Evolutionary conservation across 2,113 vertebrate genomes (phyloP).

Genomic region (Deroptyus accipitrinus): DNA sequence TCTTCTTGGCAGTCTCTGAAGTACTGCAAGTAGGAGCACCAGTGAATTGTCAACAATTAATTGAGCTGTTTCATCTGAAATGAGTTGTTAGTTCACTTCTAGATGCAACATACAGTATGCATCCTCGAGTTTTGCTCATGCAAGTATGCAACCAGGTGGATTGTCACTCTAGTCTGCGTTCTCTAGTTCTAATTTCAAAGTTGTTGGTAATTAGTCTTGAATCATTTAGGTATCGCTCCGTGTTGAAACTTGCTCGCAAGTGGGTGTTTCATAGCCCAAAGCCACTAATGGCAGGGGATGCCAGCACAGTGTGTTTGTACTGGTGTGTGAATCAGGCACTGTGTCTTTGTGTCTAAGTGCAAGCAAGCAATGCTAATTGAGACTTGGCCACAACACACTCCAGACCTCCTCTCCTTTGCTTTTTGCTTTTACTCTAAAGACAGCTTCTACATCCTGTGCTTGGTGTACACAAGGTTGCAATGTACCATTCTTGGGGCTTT

Average conservation of each 20-base stretch:
- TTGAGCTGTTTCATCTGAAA: slow-evolving; percentile 41
- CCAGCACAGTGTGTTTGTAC: slow-evolving; percentile 4
- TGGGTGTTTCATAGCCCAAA: slow-evolving; percentile 11
- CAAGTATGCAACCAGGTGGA: neutral
- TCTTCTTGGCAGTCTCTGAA: slow-evolving; percentile 36
- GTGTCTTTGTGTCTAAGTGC: slow-evolving; percentile 45
- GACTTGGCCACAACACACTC: slow-evolving; percentile 32
- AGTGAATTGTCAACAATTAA: slow-evolving; percentile 13
- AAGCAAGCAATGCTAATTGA: slow-evolving; percentile 53
- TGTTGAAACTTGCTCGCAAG: neutral
- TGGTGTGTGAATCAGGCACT: slow-evolving; percentile 76
- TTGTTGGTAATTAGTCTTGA: neutral
- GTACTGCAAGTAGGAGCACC: slow-evolving; percentile 9
- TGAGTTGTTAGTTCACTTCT: slow-evolving; percentile 28
- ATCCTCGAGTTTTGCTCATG: slow-evolving; percentile 27
- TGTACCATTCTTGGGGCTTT: neutral
- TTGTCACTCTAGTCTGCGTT: neutral
- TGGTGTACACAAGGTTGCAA: slow-evolving; percentile 41
- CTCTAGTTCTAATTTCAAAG: slow-evolving; percentile 19
- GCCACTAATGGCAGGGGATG: slow-evolving; percentile 31
- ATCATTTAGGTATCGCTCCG: neutral
- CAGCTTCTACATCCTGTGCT: slow-evolving; percentile 66
- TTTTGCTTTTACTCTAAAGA: slow-evolving; percentile 62
- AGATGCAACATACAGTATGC: neutral
- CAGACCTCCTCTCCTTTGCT: slow-evolving; percentile 61